Evolutionary conservation across 2,888 invertebrate species (phyloP).

Genomic region (Euplagia quadripunctaria): DNA sequence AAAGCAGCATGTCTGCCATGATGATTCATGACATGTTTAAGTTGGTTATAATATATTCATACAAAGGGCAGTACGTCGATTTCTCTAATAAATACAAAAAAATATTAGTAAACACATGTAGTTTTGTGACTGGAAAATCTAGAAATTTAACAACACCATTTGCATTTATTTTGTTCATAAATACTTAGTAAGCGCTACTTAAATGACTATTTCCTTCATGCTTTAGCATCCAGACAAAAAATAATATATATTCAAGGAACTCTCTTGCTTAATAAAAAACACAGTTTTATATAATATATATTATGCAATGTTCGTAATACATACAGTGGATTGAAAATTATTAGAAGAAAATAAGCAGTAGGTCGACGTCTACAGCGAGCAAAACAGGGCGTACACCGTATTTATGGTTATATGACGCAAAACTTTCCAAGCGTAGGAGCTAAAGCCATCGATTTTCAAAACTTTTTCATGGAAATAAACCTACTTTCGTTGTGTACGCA

Average conservation of each 20-base stretch:
- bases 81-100: too few species aligned
- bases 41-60: too few species aligned
- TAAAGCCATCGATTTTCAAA: conserved; percentile 88
- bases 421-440: conserved; percentile 86
- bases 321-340: conserved; percentile 67
- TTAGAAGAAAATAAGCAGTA: conserved; percentile 69
- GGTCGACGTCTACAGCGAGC: conserved; percentile 71
- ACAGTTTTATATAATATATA: too few species aligned
- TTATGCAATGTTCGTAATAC: conserved; percentile 57
- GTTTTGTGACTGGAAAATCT: too few species aligned
- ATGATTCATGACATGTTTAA: too few species aligned
- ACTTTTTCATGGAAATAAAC: conserved; percentile 88
- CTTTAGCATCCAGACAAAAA: conserved; percentile 15
- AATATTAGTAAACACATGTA: too few species aligned
- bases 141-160: neutral
- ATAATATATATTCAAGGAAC: conserved; percentile 13
- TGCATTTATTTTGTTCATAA: neutral
- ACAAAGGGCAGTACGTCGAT: too few species aligned
- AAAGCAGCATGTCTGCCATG: too few species aligned
- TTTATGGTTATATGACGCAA: conserved; percentile 86
- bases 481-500: conserved; percentile 84
- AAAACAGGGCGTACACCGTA: conserved; percentile 80
- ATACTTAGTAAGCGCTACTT: neutral
- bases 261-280: too few species aligned
- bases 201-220: neutral